These are phyloP conservation scores for Pygoscelis antarcticus DNA, from an alignment of 2,113 vertebrate species.

Conservation along the genomic window DNA sequence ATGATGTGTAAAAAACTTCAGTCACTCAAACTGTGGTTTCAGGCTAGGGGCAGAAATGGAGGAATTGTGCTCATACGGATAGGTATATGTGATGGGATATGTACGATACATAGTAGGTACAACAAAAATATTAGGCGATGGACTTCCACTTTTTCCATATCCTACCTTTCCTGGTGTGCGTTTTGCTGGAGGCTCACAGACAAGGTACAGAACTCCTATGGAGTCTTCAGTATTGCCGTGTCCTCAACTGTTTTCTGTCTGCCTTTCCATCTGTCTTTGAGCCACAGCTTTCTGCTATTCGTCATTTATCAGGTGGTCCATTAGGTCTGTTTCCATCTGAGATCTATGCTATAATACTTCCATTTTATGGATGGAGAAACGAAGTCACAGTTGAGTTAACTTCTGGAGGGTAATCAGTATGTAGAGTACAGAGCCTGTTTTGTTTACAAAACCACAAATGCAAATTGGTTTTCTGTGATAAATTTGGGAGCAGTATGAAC, in stretches of 20 bases:
- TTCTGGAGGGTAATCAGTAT: background rate
- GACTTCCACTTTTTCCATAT: background rate
- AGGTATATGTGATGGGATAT: background rate
- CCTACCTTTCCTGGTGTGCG: background rate
- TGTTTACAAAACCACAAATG: background rate
- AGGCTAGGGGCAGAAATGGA: background rate
- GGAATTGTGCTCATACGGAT: rapidly evolving
- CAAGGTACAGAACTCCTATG: background rate
- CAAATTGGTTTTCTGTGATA: background rate
- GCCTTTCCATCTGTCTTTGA: background rate
- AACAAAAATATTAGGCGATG: background rate
- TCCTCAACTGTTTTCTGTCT: background rate
- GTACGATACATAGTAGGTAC: background rate
- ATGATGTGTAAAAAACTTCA: background rate
- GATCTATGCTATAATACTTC: background rate
- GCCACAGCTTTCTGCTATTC: background rate
- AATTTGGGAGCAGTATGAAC: background rate
- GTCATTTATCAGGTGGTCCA: background rate
- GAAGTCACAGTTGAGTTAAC: background rate
- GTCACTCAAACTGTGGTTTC: background rate
- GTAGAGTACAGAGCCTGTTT: background rate
- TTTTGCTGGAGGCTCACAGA: background rate
- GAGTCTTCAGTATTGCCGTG: background rate
- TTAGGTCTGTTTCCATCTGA: background rate
- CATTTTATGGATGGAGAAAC: background rate